These are phyloP conservation scores for Aspidiotus rigidus DNA, from an alignment of 2,888 invertebrate genomes.

Conservation along the genomic window DNA sequence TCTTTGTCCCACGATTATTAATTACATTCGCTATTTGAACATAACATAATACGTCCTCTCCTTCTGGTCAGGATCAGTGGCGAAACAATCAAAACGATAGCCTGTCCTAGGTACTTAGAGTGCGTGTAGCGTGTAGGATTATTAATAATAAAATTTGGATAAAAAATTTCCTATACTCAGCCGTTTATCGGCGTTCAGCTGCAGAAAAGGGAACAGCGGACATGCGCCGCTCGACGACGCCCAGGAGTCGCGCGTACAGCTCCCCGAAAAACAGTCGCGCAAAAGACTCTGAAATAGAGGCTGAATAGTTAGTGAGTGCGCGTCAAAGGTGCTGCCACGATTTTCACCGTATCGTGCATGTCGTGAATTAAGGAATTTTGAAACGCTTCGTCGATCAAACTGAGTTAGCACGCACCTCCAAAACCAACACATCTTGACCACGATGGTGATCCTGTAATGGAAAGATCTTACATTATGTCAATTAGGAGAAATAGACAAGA, in stretches of 20 bases:
- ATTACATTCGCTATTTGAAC: too few species aligned
- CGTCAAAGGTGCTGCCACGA: conserved; percentile 24
- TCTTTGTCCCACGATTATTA: too few species aligned
- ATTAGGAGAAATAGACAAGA: conserved; percentile 25
- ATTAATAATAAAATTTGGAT: conserved; percentile 1
- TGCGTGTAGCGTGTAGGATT: too few species aligned
- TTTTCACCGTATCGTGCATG: conserved; percentile 6
- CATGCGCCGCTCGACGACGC: conserved; percentile 26
- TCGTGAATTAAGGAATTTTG: neutral
- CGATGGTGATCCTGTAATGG: conserved; percentile 7
- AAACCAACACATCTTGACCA: neutral
- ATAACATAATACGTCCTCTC: too few species aligned
- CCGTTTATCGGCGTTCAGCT: conserved; percentile 1
- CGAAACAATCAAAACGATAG: too few species aligned
- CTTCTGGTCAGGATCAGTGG: too few species aligned
- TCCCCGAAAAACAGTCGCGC: conserved; percentile 15
- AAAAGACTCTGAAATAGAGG: conserved; percentile 16
- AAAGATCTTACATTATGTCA: conserved; percentile 27
- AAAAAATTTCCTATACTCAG: neutral
- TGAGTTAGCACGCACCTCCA: neutral
- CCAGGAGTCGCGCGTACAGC: conserved; percentile 30
- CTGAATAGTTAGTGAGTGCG: conserved; percentile 27
- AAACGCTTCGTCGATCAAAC: neutral
- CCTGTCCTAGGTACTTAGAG: too few species aligned
- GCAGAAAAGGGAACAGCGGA: conserved; percentile 16